phyloP scores from a whole-genome alignment of 2,113 vertebrate species.

The Ageneiosus marmoratus region DNA sequence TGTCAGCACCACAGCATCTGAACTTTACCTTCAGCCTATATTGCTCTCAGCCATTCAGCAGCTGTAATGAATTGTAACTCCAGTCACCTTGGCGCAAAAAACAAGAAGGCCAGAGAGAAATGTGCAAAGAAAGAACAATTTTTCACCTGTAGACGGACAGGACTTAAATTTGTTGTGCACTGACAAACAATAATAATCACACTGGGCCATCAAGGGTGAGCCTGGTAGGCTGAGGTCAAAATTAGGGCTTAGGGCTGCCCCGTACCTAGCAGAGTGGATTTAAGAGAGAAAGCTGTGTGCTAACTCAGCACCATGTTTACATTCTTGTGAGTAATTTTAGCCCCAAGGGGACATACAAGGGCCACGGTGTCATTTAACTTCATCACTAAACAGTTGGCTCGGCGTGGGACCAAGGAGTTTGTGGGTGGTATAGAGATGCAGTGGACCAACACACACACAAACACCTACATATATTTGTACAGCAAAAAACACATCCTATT shows the following conservation, averaged over 20 bases:
- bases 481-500: background rate
- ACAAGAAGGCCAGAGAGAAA: conserved; percentile 9
- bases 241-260: background rate
- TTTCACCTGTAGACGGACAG: background rate
- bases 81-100: conserved; percentile 31
- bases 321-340: conserved; percentile 78
- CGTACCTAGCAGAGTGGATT: conserved; percentile 1
- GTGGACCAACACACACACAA: conserved; percentile 37
- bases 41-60: conserved; percentile 65
- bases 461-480: background rate
- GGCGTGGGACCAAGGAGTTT: conserved; percentile 65
- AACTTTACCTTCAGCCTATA: conserved; percentile 70
- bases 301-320: conserved; percentile 78
- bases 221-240: background rate
- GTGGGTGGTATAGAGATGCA: conserved; percentile 65
- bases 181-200: conserved; percentile 14
- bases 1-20: conserved; percentile 72
- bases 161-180: background rate
- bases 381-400: conserved; percentile 64
- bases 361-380: conserved; percentile 63
- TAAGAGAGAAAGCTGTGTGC: conserved; percentile 64
- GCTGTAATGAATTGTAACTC: conserved; percentile 64
- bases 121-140: conserved; percentile 16
- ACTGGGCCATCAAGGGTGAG: conserved; percentile 3
- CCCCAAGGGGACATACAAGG: conserved; percentile 61